Evolutionary conservation across 1,140 invertebrate genomes (phyloP), one percentile per base, ranked within the genome.

Genomic region (Drosophila lacteicornis): DNA sequence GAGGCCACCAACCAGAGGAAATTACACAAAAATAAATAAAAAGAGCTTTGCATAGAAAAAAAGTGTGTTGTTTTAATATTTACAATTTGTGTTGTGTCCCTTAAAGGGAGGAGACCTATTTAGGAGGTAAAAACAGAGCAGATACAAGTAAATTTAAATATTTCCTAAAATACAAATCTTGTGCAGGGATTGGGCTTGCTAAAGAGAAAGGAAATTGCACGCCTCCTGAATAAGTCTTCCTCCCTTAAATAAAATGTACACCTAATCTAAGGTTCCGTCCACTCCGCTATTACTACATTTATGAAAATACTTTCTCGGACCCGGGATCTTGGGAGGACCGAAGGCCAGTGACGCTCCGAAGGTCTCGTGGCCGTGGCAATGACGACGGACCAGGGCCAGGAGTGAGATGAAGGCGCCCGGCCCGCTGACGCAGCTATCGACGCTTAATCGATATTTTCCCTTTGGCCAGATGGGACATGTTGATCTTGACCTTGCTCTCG

Each of bases 381-480:
- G 53, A 40, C 13, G 53, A 3, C 49, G 49, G 30, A 17, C 51
- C 51, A 22, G 53, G 53, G 36, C 53, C 53, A 40, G 53, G 53
- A n/a, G 36, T 33, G 33, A 51, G 50, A 36, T 25, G 47, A 33
- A 40, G 11, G 19, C 60, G 65, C 25, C 63, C 17, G 49, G 50
- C 38, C 67, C 62, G 40, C 12, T 30, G 62, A 19, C 62, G 58
- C 17, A 62, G 61, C 75, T 88, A 88, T 82, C 97, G 94, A 77
- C 97, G 94, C 92, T 98, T 97, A 80, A 99, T 96, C 8, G 96
- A 96, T 91, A 97, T 96, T 94, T 98, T 98, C 13, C 98, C 98
- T 86, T 97, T 96, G 61, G 96, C 96, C 73, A 99, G 92, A 84
- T 98, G 96, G 9, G 96, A 95, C 57, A 97, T 94, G 90, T 96